phyloP scores from a whole-genome alignment of 1,140 invertebrate species.

The Heliconius congener region DNA sequence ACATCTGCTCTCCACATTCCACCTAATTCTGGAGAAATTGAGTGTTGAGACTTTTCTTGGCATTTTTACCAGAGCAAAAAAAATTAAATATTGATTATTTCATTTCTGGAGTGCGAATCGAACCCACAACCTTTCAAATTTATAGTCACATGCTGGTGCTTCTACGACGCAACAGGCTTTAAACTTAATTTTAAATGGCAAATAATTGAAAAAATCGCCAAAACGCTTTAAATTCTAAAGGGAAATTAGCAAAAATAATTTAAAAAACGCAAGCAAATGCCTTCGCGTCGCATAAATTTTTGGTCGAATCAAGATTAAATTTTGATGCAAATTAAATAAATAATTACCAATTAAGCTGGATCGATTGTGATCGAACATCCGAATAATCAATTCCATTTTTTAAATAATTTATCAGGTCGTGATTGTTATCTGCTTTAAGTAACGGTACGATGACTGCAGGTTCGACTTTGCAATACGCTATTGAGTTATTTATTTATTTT shows the following conservation, averaged over 20 bases:
- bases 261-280: slow-evolving; percentile 12
- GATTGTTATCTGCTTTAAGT: slow-evolving; percentile 58
- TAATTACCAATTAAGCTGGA: slow-evolving; percentile 68
- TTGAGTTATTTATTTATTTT: background rate
- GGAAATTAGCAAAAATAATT: slow-evolving; percentile 10
- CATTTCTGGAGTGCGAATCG: too few relatives aligned
- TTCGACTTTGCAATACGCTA: background rate
- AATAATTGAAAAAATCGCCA: too few relatives aligned
- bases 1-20: too few relatives aligned
- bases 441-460: background rate
- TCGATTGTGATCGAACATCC: slow-evolving; percentile 61
- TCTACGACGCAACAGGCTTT: too few relatives aligned
- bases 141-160: too few relatives aligned
- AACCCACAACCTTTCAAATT: too few relatives aligned
- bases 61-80: too few relatives aligned
- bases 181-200: too few relatives aligned
- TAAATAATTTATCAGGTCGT: slow-evolving; percentile 63
- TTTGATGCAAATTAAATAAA: slow-evolving; percentile 53
- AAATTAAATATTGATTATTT: too few relatives aligned
- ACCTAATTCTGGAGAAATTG: too few relatives aligned
- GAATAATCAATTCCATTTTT: slow-evolving; percentile 69
- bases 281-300: slow-evolving; percentile 30
- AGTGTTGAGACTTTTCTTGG: too few relatives aligned
- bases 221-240: background rate
- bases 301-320: slow-evolving; percentile 29